Evolutionary conservation across 2,888 invertebrate species (phyloP), one percentile per base, ranked within the genome.

Genomic region (Acanthosoma haemorrhoidale): DNA sequence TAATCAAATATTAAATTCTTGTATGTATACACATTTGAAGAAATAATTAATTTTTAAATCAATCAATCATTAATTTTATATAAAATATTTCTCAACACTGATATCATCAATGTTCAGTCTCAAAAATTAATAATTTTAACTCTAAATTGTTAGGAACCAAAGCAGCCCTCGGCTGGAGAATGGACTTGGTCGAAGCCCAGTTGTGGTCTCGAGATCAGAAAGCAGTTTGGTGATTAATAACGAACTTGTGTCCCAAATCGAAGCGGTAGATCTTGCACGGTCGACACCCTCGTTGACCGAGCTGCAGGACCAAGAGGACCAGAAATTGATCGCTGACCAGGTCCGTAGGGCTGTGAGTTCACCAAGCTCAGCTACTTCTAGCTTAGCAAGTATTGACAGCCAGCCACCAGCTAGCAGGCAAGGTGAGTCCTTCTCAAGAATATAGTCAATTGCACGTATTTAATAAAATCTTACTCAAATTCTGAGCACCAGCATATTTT

Each of bases 361-460:
- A 2, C 34, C 34, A 8, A 31, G 41, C 4, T 72, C 72, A 15
- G 69, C 64, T 13, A 61, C 68, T 31, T 70, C 72, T 8, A 72
- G 72, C 39, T 64, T 72, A 16, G 69, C 68, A 11, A 73, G 72
- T 32, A 39, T 73, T 38, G 34, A 58, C 58, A 71, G 72, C 60
- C 72, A 72, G 31, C 51, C 36, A 15, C 43, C 32, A 6, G 41
- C n/a, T 15, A 41, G 21, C 5, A 32, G 36, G 16, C 38, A 64
- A 29, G 64, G 39, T 61, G 25, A 4, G 18, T 8, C 9, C 4
- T 6, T 32, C 32, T 41, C 4, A 11, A 57, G n/a, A n/a, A n/a
- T n/a, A n/a, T n/a, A n/a, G n/a, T n/a, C n/a, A n/a, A n/a, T n/a
- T n/a, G n/a, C n/a, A n/a, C n/a, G n/a, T n/a, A n/a, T n/a, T n/a